Evolutionary conservation across 1,140 invertebrate species (phyloP), one percentile per base, ranked within the genome.

Genomic region (Drosophila kohkoa): DNA sequence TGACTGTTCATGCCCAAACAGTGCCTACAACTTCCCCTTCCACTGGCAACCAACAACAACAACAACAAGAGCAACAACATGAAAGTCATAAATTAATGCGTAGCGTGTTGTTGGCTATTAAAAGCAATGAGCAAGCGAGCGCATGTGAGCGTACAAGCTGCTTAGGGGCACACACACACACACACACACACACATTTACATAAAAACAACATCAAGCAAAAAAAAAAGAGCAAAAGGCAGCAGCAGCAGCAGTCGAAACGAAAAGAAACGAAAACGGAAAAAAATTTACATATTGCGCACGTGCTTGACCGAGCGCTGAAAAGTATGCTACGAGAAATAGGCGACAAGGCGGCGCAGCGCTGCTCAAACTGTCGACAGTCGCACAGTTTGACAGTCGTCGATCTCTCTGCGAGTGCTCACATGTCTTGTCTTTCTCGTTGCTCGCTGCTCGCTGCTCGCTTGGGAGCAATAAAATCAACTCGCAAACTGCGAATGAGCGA

Each of bases 21-120:
- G 32, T 6, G 5, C 32, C 35, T 8, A 38, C 35, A 38, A 7
- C 13, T 1, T 20, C 30, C 60, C n/a, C 10, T 13, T 16, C 5
- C 3, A 7, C 64, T 25, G 16, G 43, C 0, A n/a, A 52, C 13
- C 55, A 60, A 32, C 68, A 81, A 63, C 73, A 60, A 75, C 38
- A 49, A 25, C 20, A 25, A 25, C 20, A 25, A 25, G 10, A 43
- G 51, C 51, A 45, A 67, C 38, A 66, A 48, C 45, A 59, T 59
- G 59, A 51, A 59, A 88, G 82, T 88, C 83, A 89, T 88, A 88
- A 88, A 88, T 88, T 88, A 88, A 88, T 88, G 83, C 83, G 87
- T 88, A 75, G 83, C 83, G 81, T 88, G 85, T 83, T 88, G 83
- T 88, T 88, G 83, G 80, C 85, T 88, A 88, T 88, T 88, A 88